phyloP scores from a whole-genome alignment of 2,888 invertebrate genomes.

The Orchesella flavescens region DNA sequence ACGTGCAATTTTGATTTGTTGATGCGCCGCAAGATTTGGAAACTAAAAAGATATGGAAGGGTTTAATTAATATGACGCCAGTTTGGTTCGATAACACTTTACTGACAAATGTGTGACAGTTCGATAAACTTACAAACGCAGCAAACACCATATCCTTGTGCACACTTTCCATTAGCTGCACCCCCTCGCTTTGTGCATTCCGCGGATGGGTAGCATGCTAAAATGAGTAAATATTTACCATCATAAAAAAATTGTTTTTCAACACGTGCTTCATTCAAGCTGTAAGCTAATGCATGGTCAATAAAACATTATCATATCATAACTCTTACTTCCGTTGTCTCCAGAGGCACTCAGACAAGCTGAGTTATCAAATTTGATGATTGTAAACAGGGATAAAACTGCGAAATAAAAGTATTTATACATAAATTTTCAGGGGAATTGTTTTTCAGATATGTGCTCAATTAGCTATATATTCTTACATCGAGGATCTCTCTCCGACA shows the following conservation, averaged over 20 bases:
- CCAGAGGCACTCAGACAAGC: constrained; percentile 84
- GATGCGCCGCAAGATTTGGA: constrained; percentile 86
- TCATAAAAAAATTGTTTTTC: neutral
- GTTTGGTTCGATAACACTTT: too few relatives aligned
- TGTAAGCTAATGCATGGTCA: too few relatives aligned
- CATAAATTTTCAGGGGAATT: neutral
- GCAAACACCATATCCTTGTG: constrained; percentile 84
- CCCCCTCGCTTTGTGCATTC: constrained; percentile 85
- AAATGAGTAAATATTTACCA: constrained; percentile 4
- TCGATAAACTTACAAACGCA: constrained; percentile 81
- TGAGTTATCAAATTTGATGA: constrained; percentile 86
- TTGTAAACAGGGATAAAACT: constrained; percentile 88
- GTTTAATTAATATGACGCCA: neutral
- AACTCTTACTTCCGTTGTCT: constrained; percentile 81
- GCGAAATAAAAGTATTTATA: constrained; percentile 65
- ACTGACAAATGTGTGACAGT: too few relatives aligned
- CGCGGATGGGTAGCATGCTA: constrained; percentile 80
- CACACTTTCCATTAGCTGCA: constrained; percentile 78
- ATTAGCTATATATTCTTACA: constrained; percentile 33
- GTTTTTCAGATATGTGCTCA: neutral
- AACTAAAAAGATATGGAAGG: constrained; percentile 76
- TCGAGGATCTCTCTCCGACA: constrained; percentile 64
- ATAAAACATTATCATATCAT: neutral
- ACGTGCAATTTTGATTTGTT: constrained; percentile 86
- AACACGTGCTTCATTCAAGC: neutral